These are phyloP conservation scores for Drosophila meridiana DNA, from an alignment of 2,888 invertebrate genomes.

Conservation along the genomic window DNA sequence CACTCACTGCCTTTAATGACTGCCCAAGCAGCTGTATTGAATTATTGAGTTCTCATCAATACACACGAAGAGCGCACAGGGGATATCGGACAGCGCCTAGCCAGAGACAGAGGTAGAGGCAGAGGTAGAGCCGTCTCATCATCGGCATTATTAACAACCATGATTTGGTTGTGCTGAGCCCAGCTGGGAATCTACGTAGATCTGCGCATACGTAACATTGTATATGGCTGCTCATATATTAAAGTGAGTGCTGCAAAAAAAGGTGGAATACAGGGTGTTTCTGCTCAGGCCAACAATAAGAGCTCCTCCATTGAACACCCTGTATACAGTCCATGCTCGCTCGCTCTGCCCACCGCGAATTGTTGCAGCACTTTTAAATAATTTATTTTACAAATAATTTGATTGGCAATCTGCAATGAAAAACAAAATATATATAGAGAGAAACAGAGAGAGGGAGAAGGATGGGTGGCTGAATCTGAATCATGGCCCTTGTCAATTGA, in stretches of 20 bases:
- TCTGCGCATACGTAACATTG: slow-evolving; percentile 10
- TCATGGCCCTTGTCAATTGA: neutral
- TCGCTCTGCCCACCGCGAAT: slow-evolving; percentile 9
- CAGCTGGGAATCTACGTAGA: slow-evolving; percentile 31
- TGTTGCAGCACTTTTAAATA: slow-evolving; percentile 66
- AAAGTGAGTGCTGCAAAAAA: slow-evolving; percentile 45
- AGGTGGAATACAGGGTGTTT: slow-evolving; percentile 50
- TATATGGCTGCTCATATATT: slow-evolving; percentile 54
- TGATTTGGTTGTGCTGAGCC: slow-evolving; percentile 55
- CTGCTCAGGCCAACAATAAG: neutral
- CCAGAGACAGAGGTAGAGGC: neutral
- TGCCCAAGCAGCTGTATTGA: slow-evolving; percentile 50
- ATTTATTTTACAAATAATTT: slow-evolving; percentile 74
- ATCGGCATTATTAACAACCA: slow-evolving; percentile 61
- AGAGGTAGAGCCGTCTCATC: slow-evolving; percentile 29
- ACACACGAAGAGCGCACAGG: slow-evolving; percentile 6
- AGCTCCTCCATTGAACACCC: slow-evolving; percentile 19
- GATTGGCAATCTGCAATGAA: slow-evolving; percentile 67
- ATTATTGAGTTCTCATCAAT: slow-evolving; percentile 66
- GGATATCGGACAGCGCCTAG: slow-evolving; percentile 18
- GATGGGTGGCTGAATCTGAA: too few relatives aligned
- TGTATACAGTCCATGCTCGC: slow-evolving; percentile 14
- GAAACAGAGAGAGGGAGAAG: too few relatives aligned
- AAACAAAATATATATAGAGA: slow-evolving; percentile 5
- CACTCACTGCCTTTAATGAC: slow-evolving; percentile 50